Evolutionary conservation across 2,113 vertebrate genomes (phyloP).

Genomic region (Urocynchramus pylzowi): DNA sequence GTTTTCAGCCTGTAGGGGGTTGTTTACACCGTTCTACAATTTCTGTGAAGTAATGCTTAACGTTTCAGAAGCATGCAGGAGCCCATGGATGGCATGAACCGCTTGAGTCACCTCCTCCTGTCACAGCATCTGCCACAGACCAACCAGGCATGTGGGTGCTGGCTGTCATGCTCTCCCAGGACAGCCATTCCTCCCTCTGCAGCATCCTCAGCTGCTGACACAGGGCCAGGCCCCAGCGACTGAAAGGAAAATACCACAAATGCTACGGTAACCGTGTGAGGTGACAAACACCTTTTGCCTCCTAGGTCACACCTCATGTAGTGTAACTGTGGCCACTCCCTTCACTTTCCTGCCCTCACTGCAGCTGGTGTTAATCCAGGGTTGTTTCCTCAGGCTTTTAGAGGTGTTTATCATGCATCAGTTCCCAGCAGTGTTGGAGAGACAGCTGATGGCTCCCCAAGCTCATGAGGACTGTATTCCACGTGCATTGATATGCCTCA

Average conservation of each 20-base stretch:
- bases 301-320: not conserved
- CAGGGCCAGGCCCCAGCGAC: fast-evolving
- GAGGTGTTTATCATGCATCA: not conserved
- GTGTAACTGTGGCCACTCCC: not conserved
- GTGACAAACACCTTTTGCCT: not conserved
- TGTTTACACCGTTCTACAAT: not conserved
- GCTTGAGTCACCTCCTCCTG: not conserved
- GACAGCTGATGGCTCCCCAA: not conserved
- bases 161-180: not conserved
- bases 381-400: not conserved
- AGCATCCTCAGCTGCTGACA: not conserved
- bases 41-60: not conserved
- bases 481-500: not conserved
- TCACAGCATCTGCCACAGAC: not conserved
- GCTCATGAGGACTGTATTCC: not conserved
- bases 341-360: not conserved
- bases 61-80: not conserved
- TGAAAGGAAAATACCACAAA: not conserved
- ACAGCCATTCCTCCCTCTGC: not conserved
- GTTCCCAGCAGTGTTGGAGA: not conserved
- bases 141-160: not conserved
- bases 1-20: not conserved
- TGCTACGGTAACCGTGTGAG: fast-evolving
- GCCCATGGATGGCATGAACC: not conserved
- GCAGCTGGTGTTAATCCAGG: not conserved